Evolutionary conservation across 2,888 invertebrate species (phyloP).

Genomic region (Latrodectus hesperus): DNA sequence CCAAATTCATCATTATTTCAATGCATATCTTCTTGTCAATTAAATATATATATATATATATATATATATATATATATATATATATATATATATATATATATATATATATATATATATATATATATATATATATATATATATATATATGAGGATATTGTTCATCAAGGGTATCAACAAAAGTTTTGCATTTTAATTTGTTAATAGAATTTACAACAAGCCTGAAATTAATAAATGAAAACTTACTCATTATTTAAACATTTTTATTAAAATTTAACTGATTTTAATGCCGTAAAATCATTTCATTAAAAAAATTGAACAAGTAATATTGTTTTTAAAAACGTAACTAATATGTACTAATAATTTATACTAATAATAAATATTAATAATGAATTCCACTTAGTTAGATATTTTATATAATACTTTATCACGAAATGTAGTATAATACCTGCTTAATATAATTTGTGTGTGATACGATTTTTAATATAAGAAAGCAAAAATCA

Average conservation of each 20-base stretch:
- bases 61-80: background rate
- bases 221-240: constrained; percentile 6
- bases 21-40: no score
- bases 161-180: background rate
- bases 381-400: no score
- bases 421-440: no score
- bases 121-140: constrained; percentile 5
- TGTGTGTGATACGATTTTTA: no score
- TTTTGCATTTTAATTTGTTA: background rate
- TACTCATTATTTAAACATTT: background rate
- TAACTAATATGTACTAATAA: no score
- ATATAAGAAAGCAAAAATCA: background rate
- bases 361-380: no score
- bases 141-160: no score
- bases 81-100: constrained; percentile 16
- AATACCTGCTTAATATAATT: no score
- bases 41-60: background rate
- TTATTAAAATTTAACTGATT: background rate
- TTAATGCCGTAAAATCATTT: background rate
- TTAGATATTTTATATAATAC: no score
- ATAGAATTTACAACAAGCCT: background rate
- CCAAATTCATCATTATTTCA: no score
- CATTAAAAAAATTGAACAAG: background rate
- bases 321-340: background rate
- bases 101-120: constrained; percentile 4